Percentiles rank a stretch among this genome's conserved stretches.
Conservation (phyloP, 1,140 invertebrate species). For the Orussus abietinus region DNA sequence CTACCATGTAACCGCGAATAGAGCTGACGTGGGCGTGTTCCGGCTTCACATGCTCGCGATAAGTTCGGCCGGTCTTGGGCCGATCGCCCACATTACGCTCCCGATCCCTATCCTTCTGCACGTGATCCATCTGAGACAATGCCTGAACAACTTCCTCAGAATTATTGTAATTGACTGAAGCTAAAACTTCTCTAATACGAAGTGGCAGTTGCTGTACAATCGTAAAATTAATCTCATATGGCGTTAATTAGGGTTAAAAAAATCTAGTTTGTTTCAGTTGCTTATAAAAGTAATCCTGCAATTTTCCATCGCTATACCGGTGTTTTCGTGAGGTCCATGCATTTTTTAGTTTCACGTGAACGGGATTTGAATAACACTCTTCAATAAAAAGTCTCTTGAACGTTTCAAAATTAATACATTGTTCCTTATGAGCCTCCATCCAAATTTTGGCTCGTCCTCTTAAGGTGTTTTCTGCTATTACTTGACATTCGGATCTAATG, state of each 20-base stretch:
- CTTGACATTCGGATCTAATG: too few species aligned
- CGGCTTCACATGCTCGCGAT: neutral
- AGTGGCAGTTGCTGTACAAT: slow-evolving; percentile 20
- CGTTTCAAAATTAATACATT: too few species aligned
- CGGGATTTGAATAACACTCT: slow-evolving; percentile 22
- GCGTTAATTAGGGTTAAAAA: slow-evolving; percentile 15
- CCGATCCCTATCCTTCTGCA: slow-evolving; percentile 7
- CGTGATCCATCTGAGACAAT: slow-evolving; percentile 15
- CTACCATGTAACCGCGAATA: too few species aligned
- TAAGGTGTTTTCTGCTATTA: too few species aligned
- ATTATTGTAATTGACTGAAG: slow-evolving; percentile 12
- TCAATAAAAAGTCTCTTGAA: slow-evolving; percentile 13
- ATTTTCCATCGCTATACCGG: neutral
- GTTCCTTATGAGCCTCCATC: too few species aligned
- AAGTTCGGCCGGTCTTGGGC: neutral
- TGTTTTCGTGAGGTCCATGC: slow-evolving; percentile 15
- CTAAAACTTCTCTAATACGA: slow-evolving; percentile 10
- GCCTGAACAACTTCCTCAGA: slow-evolving; percentile 13
- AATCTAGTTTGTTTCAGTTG: slow-evolving; percentile 17
- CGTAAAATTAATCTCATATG: slow-evolving; percentile 20
- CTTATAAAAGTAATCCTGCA: slow-evolving; percentile 19
- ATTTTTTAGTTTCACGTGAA: slow-evolving; percentile 16
- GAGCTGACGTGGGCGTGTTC: too few species aligned
- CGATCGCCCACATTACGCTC: neutral
- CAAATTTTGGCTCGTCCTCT: too few species aligned